Evolutionary conservation across 1,140 invertebrate species (phyloP), one percentile per base, ranked within the genome.

Genomic region (Drosophila orena): DNA sequence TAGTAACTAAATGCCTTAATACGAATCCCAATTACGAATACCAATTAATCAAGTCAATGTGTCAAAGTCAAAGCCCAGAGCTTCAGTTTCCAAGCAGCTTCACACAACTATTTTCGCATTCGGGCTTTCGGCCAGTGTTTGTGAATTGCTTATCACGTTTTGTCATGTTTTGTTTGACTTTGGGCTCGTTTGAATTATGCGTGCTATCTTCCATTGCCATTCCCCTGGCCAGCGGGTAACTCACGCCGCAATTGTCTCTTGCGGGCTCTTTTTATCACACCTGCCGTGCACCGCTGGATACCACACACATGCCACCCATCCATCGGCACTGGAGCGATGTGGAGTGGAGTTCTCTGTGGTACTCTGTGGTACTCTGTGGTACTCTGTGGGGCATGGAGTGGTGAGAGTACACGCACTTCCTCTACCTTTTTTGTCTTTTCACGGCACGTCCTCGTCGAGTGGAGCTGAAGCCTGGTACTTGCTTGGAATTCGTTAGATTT

Each of bases 121-220:
- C 30, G 30, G 7, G 7, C 43, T 53, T 43, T 58, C 15, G 44
- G 7, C 17, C 20, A 54, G 64, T 70, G 66, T 70, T 47, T 73
- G 65, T 66, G 80, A 83, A 83, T 83, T 69, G 84, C 79, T 86
- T 86, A 86, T 86, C 84, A 83, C 49, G 76, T 85, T n/a, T n/a
- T n/a, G n/a, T n/a, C n/a, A n/a, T n/a, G n/a, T n/a, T n/a, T n/a
- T 77, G 73, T 86, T 79, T 88, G 79, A 88, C 79, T 83, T 86
- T 86, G 70, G 71, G 75, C 40, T 69, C 77, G 72, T 85, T 85
- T 84, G 71, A 84, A 84, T 84, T 79, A 76, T 79, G 60, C 71
- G 77, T 60, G 55, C 77, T 84, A 85, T 84, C 61, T 80, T 50
- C 77, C 71, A 76, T 60, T 79, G 70, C 77, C 77, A 79, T 59